Conservation (phyloP, 2,113 vertebrate genomes). For the Lasiurus cinereus region DNA sequence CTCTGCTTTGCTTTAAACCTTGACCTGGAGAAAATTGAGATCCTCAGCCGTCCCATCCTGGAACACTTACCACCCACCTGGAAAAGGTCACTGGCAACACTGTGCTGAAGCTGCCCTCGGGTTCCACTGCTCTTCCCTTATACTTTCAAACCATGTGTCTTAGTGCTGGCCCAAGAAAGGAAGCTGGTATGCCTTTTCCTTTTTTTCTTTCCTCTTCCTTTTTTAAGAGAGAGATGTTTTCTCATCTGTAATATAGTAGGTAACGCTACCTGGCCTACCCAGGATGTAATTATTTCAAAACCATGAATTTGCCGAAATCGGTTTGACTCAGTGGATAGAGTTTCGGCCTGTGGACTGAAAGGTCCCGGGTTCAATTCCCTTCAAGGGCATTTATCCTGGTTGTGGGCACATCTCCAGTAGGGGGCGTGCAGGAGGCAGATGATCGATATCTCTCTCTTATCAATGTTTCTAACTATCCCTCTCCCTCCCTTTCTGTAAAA, state of each 20-base stretch:
- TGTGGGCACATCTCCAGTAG: too few relatives aligned
- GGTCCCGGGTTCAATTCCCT: too few relatives aligned
- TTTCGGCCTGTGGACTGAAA: too few relatives aligned
- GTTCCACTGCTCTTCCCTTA: slow-evolving; percentile 1
- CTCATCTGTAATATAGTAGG: not conserved
- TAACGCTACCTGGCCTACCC: not conserved
- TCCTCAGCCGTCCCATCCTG: not conserved
- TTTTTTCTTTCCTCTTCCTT: not conserved
- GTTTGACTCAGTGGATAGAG: too few relatives aligned
- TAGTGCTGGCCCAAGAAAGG: not conserved
- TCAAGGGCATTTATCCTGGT: too few relatives aligned
- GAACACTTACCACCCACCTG: not conserved
- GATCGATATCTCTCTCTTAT: too few relatives aligned
- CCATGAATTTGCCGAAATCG: not conserved
- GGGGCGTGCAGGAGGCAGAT: too few relatives aligned
- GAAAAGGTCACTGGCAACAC: not conserved
- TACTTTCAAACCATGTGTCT: not conserved
- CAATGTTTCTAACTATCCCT: too few relatives aligned
- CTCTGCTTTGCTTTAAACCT: slow-evolving; percentile 15
- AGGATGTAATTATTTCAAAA: slow-evolving; percentile 34
- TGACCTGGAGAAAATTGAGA: slow-evolving; percentile 52
- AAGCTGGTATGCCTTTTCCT: not conserved
- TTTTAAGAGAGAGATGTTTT: not conserved
- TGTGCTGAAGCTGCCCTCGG: not conserved
- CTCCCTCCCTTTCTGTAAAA: too few relatives aligned